phyloP scores from a whole-genome alignment of 2,888 invertebrate genomes.

The Agrilus cyanescens region DNA sequence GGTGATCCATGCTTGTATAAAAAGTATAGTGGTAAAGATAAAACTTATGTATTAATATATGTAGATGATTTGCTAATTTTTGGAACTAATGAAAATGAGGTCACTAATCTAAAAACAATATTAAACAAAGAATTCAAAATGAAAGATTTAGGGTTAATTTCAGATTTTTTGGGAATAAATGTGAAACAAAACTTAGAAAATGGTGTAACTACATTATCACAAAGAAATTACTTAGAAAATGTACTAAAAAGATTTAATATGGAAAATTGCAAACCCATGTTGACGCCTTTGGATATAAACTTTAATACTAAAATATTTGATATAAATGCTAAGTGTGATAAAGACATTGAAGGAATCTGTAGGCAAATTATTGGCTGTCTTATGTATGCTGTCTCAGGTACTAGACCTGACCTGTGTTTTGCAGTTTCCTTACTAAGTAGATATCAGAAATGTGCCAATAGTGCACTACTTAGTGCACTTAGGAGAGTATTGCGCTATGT shows the following conservation, averaged over 20 bases:
- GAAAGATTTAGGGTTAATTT: conserved; percentile 4
- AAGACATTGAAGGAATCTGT: conserved; percentile 7
- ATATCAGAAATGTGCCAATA: conserved; percentile 10
- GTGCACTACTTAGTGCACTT: conserved; percentile 4
- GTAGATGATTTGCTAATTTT: no score
- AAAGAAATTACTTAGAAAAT: conserved; percentile 4
- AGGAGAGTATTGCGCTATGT: conserved; percentile 13
- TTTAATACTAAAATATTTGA: conserved; percentile 8
- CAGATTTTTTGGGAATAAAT: no score
- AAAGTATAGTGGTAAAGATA: no score
- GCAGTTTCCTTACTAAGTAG: conserved; percentile 8
- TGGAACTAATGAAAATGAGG: conserved; percentile 9
- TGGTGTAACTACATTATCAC: conserved; percentile 2
- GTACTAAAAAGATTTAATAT: conserved; percentile 8
- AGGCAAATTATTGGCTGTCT: conserved; percentile 14
- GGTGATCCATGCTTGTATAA: conserved; percentile 10
- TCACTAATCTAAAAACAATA: conserved; percentile 10
- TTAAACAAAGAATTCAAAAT: conserved; percentile 4
- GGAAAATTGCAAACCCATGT: conserved; percentile 4
- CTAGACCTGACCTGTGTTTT: conserved; percentile 13
- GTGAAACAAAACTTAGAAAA: conserved; percentile 1
- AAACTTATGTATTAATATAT: no score
- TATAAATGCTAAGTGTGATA: not conserved
- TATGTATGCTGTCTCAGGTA: conserved; percentile 13
- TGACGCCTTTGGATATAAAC: conserved; percentile 10